Conservation (phyloP, 1,140 invertebrate genomes). For the Aphaenogaster rudis region DNA sequence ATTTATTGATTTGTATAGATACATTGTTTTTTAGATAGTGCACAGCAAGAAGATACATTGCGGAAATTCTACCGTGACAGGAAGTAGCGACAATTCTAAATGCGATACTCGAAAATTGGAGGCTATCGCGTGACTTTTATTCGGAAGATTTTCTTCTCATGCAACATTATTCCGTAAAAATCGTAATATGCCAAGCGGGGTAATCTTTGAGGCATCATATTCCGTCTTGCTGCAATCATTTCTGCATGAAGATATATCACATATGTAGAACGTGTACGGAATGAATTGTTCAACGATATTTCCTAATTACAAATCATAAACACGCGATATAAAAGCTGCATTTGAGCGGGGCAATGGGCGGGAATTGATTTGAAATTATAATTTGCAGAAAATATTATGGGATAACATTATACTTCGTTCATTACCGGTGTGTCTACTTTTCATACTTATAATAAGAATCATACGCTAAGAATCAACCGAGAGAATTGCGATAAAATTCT, state of each 20-base stretch:
- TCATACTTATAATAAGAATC: background rate
- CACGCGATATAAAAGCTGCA: conserved; percentile 20
- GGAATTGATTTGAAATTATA: conserved; percentile 45
- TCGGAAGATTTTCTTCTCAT: conserved; percentile 37
- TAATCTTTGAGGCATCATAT: conserved; percentile 11
- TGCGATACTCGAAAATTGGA: conserved; percentile 25
- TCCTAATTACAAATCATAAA: conserved; percentile 26
- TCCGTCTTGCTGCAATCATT: background rate
- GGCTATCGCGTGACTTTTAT: conserved; percentile 34
- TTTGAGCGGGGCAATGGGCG: background rate
- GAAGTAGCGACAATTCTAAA: conserved; percentile 36
- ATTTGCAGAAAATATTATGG: background rate
- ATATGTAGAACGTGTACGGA: background rate
- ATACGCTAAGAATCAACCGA: background rate
- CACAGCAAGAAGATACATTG: background rate
- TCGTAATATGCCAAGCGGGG: conserved; percentile 11
- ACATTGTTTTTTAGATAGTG: background rate
- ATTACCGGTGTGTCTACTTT: background rate
- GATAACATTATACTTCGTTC: background rate
- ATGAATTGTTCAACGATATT: conserved; percentile 16
- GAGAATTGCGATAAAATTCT: background rate
- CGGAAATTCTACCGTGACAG: conserved; percentile 27
- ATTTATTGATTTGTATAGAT: background rate
- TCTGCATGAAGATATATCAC: conserved; percentile 8
- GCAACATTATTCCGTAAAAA: conserved; percentile 38